These are phyloP conservation scores for Drosophila teissieri DNA, from an alignment of 1,140 invertebrate species.

Conservation along the genomic window DNA sequence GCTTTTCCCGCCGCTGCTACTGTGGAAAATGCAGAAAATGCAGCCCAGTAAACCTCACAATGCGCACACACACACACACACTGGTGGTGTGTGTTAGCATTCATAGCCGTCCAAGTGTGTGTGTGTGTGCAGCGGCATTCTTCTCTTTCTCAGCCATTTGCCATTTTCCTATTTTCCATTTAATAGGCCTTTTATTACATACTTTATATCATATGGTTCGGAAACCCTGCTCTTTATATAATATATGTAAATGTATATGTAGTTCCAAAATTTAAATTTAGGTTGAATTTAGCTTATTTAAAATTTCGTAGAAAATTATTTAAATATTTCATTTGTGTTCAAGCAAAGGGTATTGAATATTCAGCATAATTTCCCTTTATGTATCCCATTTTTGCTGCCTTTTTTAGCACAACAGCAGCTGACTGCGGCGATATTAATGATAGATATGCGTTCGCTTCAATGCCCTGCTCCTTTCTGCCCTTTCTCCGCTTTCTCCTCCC, in stretches of 20 bases:
- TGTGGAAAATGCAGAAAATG: constrained; percentile 39
- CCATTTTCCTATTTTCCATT: constrained; percentile 10
- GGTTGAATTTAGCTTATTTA: too few species aligned
- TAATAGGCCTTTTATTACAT: not conserved
- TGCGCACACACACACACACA: too few species aligned
- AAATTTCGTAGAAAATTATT: too few species aligned
- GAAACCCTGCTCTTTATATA: too few species aligned
- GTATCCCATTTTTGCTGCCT: constrained; percentile 11
- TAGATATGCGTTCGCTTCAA: constrained; percentile 81
- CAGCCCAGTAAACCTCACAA: constrained; percentile 45
- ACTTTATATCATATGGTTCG: too few species aligned
- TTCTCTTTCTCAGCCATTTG: constrained; percentile 14
- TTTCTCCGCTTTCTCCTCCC: constrained; percentile 3
- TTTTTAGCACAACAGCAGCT: constrained; percentile 74
- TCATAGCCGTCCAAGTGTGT: constrained; percentile 44
- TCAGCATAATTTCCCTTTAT: constrained; percentile 10
- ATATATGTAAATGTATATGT: too few species aligned
- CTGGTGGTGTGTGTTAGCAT: constrained; percentile 48
- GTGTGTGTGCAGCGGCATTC: constrained; percentile 13
- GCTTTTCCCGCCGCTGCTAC: constrained; percentile 32
- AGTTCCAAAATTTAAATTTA: too few species aligned
- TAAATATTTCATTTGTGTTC: not conserved
- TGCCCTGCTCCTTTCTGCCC: constrained; percentile 30
- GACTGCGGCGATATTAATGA: constrained; percentile 82
- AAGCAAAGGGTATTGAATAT: constrained; percentile 1